These are phyloP conservation scores for Adelphocoris suturalis DNA, from an alignment of 2,888 invertebrate species.

Conservation along the genomic window DNA sequence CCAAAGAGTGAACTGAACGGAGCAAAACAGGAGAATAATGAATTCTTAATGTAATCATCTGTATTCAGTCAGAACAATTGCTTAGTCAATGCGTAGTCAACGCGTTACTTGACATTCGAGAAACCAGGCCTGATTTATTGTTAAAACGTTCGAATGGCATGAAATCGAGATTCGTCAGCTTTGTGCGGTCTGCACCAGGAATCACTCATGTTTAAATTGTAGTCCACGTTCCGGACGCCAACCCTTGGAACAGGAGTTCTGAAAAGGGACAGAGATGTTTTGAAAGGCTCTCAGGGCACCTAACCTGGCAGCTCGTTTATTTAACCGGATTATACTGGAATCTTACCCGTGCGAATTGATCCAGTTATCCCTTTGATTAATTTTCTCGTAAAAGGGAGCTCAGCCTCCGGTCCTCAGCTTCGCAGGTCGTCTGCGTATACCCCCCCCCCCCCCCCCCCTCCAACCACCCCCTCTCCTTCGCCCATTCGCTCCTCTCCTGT, in stretches of 20 bases:
- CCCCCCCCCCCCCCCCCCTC: background rate
- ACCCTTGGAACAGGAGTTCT: background rate
- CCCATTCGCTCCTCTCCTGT: too few relatives aligned
- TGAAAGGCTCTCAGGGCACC: background rate
- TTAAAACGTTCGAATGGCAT: too few relatives aligned
- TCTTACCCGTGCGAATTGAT: slow-evolving; percentile 27
- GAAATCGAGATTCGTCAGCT: too few relatives aligned
- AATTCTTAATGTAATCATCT: too few relatives aligned
- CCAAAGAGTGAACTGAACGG: too few relatives aligned
- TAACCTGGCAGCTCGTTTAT: background rate
- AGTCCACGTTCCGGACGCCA: background rate
- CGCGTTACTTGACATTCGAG: too few relatives aligned
- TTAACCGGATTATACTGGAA: background rate
- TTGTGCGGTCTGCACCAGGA: too few relatives aligned
- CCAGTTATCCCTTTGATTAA: slow-evolving; percentile 34
- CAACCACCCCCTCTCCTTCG: background rate
- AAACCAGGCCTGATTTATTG: too few relatives aligned
- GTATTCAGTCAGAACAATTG: too few relatives aligned
- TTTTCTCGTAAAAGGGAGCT: slow-evolving; percentile 15
- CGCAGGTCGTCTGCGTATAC: background rate
- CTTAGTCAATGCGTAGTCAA: too few relatives aligned
- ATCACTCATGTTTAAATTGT: too few relatives aligned
- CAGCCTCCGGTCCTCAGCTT: background rate
- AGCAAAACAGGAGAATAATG: too few relatives aligned
- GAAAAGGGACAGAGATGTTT: background rate